Evolutionary conservation across 2,113 vertebrate genomes (phyloP).

Genomic region (Recurvirostra avosetta): DNA sequence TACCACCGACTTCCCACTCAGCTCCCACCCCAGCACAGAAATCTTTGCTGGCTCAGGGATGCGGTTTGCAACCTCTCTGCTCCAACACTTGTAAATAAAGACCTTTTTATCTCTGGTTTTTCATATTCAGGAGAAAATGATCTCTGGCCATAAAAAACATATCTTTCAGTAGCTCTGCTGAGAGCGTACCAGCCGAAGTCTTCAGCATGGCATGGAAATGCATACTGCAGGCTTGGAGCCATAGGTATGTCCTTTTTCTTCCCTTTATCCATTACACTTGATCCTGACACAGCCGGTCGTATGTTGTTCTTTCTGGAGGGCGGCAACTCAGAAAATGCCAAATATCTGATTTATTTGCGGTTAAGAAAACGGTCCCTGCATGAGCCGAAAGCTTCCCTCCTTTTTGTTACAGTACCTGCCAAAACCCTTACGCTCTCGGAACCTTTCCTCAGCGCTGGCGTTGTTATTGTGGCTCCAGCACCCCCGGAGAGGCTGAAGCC

Average conservation of each 20-base stretch:
- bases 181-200: neutral
- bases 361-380: neutral
- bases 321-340: neutral
- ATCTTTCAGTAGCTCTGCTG: neutral
- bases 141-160: neutral
- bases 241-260: neutral
- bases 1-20: neutral
- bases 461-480: neutral
- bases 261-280: neutral
- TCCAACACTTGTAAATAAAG: neutral
- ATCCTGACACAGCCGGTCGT: neutral
- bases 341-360: neutral
- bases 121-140: neutral
- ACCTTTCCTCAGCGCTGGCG: neutral
- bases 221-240: neutral
- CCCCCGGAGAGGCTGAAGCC: neutral
- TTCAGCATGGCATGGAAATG: neutral
- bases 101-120: neutral
- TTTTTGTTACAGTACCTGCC: neutral
- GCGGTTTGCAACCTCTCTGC: neutral
- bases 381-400: neutral
- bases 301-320: neutral
- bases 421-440: neutral
- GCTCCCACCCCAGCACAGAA: neutral
- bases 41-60: neutral